Base-by-base conservation (phyloP, 2,888 invertebrate species). In the Cephonodes hylas region DNA sequence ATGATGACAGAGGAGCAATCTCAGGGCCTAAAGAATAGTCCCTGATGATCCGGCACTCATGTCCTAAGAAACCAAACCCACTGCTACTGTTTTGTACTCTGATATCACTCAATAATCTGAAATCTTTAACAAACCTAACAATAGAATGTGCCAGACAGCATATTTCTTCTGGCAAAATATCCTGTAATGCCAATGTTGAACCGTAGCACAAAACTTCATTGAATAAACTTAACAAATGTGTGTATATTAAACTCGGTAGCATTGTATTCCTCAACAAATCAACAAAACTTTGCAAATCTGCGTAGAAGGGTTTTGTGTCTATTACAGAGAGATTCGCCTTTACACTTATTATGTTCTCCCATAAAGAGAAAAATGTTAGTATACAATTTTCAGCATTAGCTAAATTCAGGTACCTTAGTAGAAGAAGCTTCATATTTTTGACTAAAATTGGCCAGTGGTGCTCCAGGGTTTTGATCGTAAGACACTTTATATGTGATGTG, bases 131-230 rank as follows among this genome's bases (percentile, higher is more conserved):
- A 79, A 96, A 96, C 57, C 97, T 94, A 0, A 97, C 96, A 66
- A 98, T 95, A 57, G 96, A 94, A 82, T 97, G 97, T 3, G 97
- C 97, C 69, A 97, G 85, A 75, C 96, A 95, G 83, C 97, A 97
- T 20, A 97, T 97, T 83, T 97, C 97, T 83, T 97, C 97, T 3
- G 97, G 97, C 69, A 97, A 86, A 76, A 96, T 94, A 83, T 97
- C 97, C 86, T 98, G 97, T 69, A 98, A 89, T 0, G 97, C 97
- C 72, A 98, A 89, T 34, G 98, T 98, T 68, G 97, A 97, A 2
- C 97, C 97, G 83, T 98, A 98, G 85, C 98, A 98, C 59, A 98
- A 86, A 7, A 97, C 97, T 88, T 98, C 97, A 84, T 97, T 97
- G 73, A 97, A 97, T 34, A 98, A 91, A 72, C 96, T 96, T 65